Base-by-base conservation (phyloP, 2,888 invertebrate species). In the Pollenia labialis region DNA sequence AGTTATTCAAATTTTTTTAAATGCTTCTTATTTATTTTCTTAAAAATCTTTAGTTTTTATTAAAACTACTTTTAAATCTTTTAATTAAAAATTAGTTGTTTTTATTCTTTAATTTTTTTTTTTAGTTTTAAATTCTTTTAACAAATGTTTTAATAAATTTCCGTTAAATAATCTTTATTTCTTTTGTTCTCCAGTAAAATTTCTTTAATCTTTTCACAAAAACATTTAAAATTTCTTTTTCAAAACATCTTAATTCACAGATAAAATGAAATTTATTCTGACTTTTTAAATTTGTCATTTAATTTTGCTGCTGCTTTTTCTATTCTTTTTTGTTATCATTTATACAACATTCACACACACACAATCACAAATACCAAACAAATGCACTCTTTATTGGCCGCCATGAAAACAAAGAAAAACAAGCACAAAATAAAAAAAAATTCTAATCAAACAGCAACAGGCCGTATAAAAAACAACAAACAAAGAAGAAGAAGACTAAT, bases 391-490 rank as follows among this genome's bases (percentile, higher is more conserved):
- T 4, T 40, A 42, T 10, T 46, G 11, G 56, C 62, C 62, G 80
- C 71, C 60, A 80, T 80, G 42, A 77, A 71, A 62, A 71, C 50
- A 80, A 80, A 71, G 42, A 23, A 71, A 64, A 44, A 40, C n/a
- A 60, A n/a, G 42, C 40, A 60, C 42, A 60, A 40, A 60, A 58
- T 54, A 42, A 8, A 58, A 56, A 68, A 69, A 69, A 18, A 80
- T 60, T 71, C 69, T 80, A 80, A 80, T 80, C 60, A 62, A 80
- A 75, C n/a, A 64, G 80, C 80, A 80, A 80, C 80, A 80, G 80
- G 80, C 80, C 60, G 52, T 32, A 23, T 50, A 68, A 12, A 69
- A 77, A n/a, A 60, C 2, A 40, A 50, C 58, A 32, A 12, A 23
- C 14, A 11, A 50, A 10, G 14, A 54, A 54, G 12, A 74, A 50